Base-by-base conservation (phyloP, 2,888 invertebrate species). In the Metopia argyrocephala region DNA sequence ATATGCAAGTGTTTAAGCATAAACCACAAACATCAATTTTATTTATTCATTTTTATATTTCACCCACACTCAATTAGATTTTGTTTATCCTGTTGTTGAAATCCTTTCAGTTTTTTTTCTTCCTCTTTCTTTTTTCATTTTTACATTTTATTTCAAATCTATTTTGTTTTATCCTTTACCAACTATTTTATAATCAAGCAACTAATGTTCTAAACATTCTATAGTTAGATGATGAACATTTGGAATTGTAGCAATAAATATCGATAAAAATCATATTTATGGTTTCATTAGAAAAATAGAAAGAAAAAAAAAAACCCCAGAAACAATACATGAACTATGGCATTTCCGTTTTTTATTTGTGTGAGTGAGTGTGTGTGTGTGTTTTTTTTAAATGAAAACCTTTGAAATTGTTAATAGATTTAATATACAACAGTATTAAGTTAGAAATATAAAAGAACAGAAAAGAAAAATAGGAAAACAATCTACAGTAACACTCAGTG, bases 371-470 rank as follows among this genome's bases (percentile, higher is more conserved):
- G 9, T 61, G 57, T 38, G 50, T 68, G 45, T 66, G 38, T 62
- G 59, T 23, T 46, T 18, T 23, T 1, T 38, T 38, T 38, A 21
- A 56, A 28, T 56, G 23, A 45, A 66, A 75, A 48, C 75, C 75
- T 75, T 79, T 79, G 66, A 66, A 79, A 79, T 71, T 62, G 66
- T 76, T 79, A 76, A 76, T 76, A 71, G 61, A 66, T 71, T 62
- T 64, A 68, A 50, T 48, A 66, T 12, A 38, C 38, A 38, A 38
- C 38, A 6, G 15, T 12, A 38, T 12, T 3, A 12, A 12, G 15
- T 38, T 9, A 15, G 38, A 38, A 38, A 38, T 38, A n/a, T 7
- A 9, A 46, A 27, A 31, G 18, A 15, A 56, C 25, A 79, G 31
- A 52, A 65, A 61, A 56, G 28, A 46, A 54, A 3, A 46, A 61